Conservation (phyloP, 2,113 vertebrate species). For the Dunckerocampus dactyliophorus region DNA sequence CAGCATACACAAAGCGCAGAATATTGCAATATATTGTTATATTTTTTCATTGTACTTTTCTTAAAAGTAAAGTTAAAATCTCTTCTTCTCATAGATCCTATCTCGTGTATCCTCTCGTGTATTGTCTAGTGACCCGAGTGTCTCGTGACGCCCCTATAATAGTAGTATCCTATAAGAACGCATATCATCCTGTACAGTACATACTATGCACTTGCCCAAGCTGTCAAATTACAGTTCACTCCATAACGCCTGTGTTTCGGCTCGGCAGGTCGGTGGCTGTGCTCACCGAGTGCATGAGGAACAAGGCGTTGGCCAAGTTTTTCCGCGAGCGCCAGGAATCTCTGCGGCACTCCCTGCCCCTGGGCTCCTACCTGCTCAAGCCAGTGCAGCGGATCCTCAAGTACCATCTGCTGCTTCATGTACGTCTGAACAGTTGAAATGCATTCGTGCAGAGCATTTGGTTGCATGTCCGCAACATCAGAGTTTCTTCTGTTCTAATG, state of each 20-base stretch:
- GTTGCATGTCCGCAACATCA: background rate
- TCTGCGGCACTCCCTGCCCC: conserved; percentile 87
- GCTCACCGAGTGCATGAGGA: conserved; percentile 97
- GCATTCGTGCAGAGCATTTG: background rate
- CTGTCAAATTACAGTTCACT: conserved; percentile 5
- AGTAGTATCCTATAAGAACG: no score
- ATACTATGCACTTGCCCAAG: no score
- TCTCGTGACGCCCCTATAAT: no score
- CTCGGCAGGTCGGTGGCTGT: conserved; percentile 88
- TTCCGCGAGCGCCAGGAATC: conserved; percentile 92
- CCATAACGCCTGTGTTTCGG: conserved; percentile 25
- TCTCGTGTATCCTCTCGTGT: no score
- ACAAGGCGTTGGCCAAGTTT: conserved; percentile 90
- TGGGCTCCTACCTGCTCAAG: conserved; percentile 97
- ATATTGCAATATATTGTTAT: no score
- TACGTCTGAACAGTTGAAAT: conserved; percentile 60
- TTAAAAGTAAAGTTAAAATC: no score
- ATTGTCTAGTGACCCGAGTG: no score
- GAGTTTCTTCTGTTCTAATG: background rate
- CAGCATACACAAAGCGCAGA: no score
- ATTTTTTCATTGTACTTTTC: no score
- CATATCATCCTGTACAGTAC: no score
- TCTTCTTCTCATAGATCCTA: no score
- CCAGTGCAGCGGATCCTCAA: conserved; percentile 98
- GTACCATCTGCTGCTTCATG: conserved; percentile 94